Base-by-base conservation (phyloP, 2,888 invertebrate species). In the Ophion costatus region DNA sequence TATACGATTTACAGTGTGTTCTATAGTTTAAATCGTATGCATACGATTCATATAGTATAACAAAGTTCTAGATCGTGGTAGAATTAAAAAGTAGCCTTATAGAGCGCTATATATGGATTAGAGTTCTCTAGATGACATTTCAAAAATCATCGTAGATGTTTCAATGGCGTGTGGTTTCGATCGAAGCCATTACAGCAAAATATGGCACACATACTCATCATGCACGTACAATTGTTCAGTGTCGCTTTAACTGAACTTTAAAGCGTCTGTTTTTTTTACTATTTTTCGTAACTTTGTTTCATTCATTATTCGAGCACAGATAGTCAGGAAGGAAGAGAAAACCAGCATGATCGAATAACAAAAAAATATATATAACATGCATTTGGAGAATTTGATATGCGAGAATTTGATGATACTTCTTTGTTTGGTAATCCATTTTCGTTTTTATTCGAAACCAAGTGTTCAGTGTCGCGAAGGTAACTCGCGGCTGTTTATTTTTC, bases 161-260 rank as follows among this genome's bases (percentile, higher is more conserved):
- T 77, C 59, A 29, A 69, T 67, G 67, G 17, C n/a, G 78, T 14
- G 10, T 9, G 29, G 20, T 51, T 70, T 78, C 45, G 11, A 6
- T 70, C 70, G 22, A 78, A 38, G 42, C 67, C 61, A n/a, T 3
- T 24, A 22, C 69, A 70, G 45, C 61, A 61, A 70, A 70, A 17
- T n/a, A 42, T 29, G 9, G 33, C 45, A 45, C 45, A 45, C 17
- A 17, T 22, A 24, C 24, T 64, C 22, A 51, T 17, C 42, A 45
- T 69, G 77, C 77, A 77, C 77, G 77, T 77, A 17, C 20, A 14
- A 59, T 24, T 6, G 20, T 22, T 59, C 17, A 9, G n/a, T 61
- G 20, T 61, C 61, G 29, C 17, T 22, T 24, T 20, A 14, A 42
- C 42, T 17, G 17, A 33, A 20, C 17, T 7, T 38, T 17, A 9